These are phyloP conservation scores for Spilosoma lubricipeda DNA, from an alignment of 2,888 invertebrate species.

Conservation along the genomic window DNA sequence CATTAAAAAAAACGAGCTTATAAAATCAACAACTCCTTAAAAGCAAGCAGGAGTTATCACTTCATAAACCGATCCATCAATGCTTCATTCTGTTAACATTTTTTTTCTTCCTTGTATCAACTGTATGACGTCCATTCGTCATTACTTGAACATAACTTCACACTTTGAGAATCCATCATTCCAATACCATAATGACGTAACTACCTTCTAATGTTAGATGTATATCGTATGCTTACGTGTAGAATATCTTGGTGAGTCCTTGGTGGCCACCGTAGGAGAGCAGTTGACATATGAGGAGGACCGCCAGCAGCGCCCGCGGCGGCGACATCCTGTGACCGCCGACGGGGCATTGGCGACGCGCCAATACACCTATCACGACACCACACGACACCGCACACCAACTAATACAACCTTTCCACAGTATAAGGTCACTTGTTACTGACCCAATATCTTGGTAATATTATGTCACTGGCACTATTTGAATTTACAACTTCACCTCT, in stretches of 20 bases:
- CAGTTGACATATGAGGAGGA: constrained; percentile 80
- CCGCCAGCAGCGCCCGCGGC: constrained; percentile 84
- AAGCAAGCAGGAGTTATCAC: too few relatives aligned
- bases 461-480: constrained; percentile 7
- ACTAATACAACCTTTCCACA: constrained; percentile 6
- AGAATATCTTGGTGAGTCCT: constrained; percentile 85
- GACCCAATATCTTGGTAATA: not conserved
- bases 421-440: not conserved
- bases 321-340: constrained; percentile 82
- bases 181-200: not conserved
- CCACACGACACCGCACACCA: constrained; percentile 60
- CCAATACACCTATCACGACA: constrained; percentile 75
- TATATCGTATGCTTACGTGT: constrained; percentile 71
- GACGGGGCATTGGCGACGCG: constrained; percentile 82
- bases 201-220: not conserved
- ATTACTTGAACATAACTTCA: not conserved
- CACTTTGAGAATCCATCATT: not conserved
- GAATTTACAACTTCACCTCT: constrained; percentile 23
- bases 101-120: not conserved
- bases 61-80: too few relatives aligned
- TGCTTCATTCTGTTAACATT: not conserved
- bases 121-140: not conserved
- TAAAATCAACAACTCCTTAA: too few relatives aligned
- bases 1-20: too few relatives aligned
- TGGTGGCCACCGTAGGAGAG: constrained; percentile 84